Evolutionary conservation across 2,113 vertebrate genomes (phyloP).

Genomic region (Scomber colias): DNA sequence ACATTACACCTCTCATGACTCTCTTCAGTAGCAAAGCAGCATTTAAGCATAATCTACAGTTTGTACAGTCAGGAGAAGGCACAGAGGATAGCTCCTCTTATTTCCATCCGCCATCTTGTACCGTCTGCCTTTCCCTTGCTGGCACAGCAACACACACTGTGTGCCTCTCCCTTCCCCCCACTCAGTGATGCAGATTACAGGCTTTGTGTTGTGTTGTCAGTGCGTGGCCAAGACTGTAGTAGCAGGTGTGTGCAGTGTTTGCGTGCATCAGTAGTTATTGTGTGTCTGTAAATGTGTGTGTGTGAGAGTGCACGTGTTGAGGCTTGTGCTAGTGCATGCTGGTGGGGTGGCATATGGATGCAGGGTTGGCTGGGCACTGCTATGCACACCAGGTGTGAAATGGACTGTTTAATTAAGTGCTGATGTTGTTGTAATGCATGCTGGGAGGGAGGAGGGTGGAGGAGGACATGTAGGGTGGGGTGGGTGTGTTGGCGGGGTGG

Average conservation of each 20-base stretch:
- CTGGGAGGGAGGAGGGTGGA: conserved; percentile 63
- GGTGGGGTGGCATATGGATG: conserved; percentile 85
- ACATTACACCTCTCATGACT: conserved; percentile 46
- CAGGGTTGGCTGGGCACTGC: conserved; percentile 81
- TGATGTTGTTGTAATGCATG: conserved; percentile 88
- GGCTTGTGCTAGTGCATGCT: conserved; percentile 58
- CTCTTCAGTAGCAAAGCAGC: conserved; percentile 31
- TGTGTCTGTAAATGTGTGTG: conserved; percentile 20
- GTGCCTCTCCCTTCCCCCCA: conserved; percentile 69
- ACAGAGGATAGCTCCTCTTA: conserved; percentile 62
- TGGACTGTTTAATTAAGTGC: conserved; percentile 90
- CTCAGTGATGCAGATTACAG: conserved; percentile 81
- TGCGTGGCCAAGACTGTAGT: conserved; percentile 77
- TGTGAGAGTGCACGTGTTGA: conserved; percentile 66
- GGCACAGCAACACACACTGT: conserved; percentile 73
- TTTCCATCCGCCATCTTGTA: conserved; percentile 79
- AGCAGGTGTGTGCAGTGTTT: conserved; percentile 76
- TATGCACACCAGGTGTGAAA: conserved; percentile 89
- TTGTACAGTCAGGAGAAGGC: conserved; percentile 68
- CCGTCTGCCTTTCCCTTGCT: conserved; percentile 71
- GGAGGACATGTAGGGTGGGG: conserved; percentile 26
- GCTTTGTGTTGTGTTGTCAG: conserved; percentile 82
- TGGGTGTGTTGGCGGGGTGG: conserved; percentile 42
- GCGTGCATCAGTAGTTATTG: conserved; percentile 35
- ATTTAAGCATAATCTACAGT: conserved; percentile 58